Percentiles rank a stretch among this genome's conserved stretches.
phyloP scores from a whole-genome alignment of 2,797 vertebrate genomes.

The Siniperca undulata region DNA sequence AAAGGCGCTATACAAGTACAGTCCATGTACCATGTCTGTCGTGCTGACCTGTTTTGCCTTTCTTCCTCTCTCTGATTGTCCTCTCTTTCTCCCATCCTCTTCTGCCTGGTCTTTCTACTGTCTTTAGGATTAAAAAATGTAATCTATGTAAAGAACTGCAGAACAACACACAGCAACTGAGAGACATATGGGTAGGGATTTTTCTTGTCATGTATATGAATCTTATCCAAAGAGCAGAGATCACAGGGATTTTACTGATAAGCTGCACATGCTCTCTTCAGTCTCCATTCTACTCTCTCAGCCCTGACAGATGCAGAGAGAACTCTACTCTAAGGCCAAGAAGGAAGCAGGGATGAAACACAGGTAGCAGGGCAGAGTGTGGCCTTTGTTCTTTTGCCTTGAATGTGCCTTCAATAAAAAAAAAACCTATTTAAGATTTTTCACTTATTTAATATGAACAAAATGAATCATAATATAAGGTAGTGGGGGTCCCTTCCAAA shows the following conservation, averaged over 20 bases:
- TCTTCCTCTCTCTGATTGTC: not conserved
- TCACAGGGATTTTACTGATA: constrained; percentile 44
- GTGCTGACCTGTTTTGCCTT: constrained; percentile 22
- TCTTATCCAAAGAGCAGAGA: constrained; percentile 64
- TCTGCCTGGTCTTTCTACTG: not conserved
- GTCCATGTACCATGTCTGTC: too few species aligned
- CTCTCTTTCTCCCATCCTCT: constrained; percentile 1
- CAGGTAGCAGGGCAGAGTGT: too few species aligned
- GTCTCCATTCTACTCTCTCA: not conserved
- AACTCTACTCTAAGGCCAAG: not conserved
- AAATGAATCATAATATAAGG: not conserved
- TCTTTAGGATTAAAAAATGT: not conserved
- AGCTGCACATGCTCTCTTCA: not conserved
- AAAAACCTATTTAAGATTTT: not conserved
- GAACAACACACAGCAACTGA: not conserved
- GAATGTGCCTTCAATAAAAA: not conserved
- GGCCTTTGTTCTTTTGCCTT: not conserved
- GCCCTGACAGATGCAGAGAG: not conserved
- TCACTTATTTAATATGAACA: not conserved
- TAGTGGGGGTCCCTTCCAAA: not conserved
- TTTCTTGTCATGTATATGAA: not conserved
- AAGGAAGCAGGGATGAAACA: not conserved
- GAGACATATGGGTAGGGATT: not conserved
- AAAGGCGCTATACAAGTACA: too few species aligned
- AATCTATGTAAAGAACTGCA: not conserved